A percentile compares a stretch with the other conserved stretches of the same genome.
Conservation (phyloP, 2,113 vertebrate species). For the Erinaceus europaeus region DNA sequence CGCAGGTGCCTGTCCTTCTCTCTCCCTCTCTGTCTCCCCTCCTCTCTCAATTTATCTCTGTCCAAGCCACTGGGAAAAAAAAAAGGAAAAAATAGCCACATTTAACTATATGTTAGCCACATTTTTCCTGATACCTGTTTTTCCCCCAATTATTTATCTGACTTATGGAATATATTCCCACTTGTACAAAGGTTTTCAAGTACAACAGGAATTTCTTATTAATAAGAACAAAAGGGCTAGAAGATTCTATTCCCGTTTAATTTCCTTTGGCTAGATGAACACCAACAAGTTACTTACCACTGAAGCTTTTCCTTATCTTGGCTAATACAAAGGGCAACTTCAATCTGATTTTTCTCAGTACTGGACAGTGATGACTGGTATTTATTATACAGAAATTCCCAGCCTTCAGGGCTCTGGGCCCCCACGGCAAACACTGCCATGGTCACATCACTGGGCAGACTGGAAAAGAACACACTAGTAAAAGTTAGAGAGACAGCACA, state of each 20-base stretch:
- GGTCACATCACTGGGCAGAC: slow-evolving; percentile 89
- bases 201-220: neutral
- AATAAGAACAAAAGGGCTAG: neutral
- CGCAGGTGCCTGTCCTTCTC: too few relatives aligned
- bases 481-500: neutral
- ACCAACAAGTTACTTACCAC: slow-evolving; percentile 78
- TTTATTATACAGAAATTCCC: slow-evolving; percentile 91
- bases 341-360: slow-evolving; percentile 83
- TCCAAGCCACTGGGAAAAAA: too few relatives aligned
- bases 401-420: slow-evolving; percentile 86
- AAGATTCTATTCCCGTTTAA: neutral
- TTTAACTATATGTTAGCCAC: too few relatives aligned
- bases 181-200: neutral
- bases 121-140: neutral
- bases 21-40: too few relatives aligned
- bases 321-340: slow-evolving; percentile 83
- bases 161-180: neutral
- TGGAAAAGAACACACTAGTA: slow-evolving; percentile 45
- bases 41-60: too few relatives aligned
- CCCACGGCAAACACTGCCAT: slow-evolving; percentile 88
- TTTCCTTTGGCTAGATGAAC: neutral
- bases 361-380: slow-evolving; percentile 83
- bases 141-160: neutral
- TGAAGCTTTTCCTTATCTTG: slow-evolving; percentile 84
- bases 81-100: too few relatives aligned